Evolutionary conservation across 1,140 invertebrate genomes (phyloP).

Genomic region (Linepithema humile): DNA sequence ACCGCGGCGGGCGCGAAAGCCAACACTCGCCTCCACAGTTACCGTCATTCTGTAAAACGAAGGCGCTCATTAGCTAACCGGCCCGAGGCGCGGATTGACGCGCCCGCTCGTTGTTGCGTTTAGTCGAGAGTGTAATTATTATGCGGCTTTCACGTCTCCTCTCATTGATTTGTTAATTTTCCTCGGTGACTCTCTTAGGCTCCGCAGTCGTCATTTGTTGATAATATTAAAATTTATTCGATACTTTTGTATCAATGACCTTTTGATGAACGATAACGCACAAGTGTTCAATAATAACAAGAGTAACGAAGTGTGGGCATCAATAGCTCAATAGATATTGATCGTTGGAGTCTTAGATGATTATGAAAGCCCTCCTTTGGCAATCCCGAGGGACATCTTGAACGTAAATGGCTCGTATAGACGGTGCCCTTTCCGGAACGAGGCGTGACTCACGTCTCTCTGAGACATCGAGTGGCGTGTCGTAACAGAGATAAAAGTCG

Average conservation of each 20-base stretch:
- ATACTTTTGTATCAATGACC: no score
- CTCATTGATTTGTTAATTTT: not conserved
- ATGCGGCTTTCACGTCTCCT: not conserved
- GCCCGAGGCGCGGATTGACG: conserved; percentile 6
- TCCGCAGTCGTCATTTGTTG: not conserved
- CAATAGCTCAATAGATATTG: conserved; percentile 32
- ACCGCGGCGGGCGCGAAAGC: conserved; percentile 38
- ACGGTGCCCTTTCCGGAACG: conserved; percentile 9
- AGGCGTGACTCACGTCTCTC: conserved; percentile 33
- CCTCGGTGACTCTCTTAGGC: not conserved
- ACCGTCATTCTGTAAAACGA: conserved; percentile 50
- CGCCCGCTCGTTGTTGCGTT: not conserved
- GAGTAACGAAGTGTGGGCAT: not conserved
- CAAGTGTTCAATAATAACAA: not conserved
- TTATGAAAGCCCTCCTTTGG: not conserved
- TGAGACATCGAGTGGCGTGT: conserved; percentile 2
- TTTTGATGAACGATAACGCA: not conserved
- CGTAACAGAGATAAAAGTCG: conserved; percentile 47
- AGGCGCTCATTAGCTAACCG: conserved; percentile 10
- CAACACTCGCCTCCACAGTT: not conserved
- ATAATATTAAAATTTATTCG: conserved; percentile 8
- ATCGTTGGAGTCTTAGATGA: conserved; percentile 2
- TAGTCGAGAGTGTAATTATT: not conserved
- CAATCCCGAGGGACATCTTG: not conserved
- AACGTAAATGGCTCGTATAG: conserved; percentile 7